These are phyloP conservation scores for Troides aeacus DNA, from an alignment of 2,888 invertebrate species.

Conservation along the genomic window DNA sequence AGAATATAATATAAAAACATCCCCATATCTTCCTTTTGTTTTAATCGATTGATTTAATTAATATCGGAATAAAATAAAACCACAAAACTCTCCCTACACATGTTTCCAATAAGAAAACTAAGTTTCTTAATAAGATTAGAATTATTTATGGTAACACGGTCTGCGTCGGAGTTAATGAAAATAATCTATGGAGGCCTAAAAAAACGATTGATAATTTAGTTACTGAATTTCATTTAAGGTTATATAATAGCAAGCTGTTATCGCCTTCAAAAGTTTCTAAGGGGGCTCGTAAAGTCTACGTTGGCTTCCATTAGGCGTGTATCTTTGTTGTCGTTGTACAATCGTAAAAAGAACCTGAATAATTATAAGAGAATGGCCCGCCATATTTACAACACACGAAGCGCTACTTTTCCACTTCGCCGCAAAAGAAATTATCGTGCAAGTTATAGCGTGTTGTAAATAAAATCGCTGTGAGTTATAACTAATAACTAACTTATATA, in stretches of 20 bases:
- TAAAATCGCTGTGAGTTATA: constrained; percentile 29
- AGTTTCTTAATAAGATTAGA: not conserved
- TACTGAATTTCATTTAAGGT: constrained; percentile 1
- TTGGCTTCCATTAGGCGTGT: not conserved
- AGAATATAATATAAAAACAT: not conserved
- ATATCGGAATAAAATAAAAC: not conserved
- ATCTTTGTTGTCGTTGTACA: constrained; percentile 1
- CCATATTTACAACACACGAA: constrained; percentile 18
- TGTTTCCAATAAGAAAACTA: not conserved
- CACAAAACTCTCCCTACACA: too few relatives aligned
- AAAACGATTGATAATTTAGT: not conserved
- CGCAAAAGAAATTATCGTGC: constrained; percentile 27
- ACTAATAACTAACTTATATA: constrained; percentile 28
- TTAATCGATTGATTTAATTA: not conserved
- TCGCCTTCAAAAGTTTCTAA: not conserved
- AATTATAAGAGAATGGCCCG: constrained; percentile 19
- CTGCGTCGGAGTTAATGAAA: too few relatives aligned
- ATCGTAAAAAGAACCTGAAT: constrained; percentile 10
- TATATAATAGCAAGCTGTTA: too few relatives aligned
- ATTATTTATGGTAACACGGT: not conserved
- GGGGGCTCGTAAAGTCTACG: not conserved
- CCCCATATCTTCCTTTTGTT: not conserved
- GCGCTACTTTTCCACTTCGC: constrained; percentile 22
- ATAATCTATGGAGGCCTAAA: too few relatives aligned
- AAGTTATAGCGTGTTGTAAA: constrained; percentile 32